Conservation (phyloP, 2,888 invertebrate species). For the Lithophane leautieri region DNA sequence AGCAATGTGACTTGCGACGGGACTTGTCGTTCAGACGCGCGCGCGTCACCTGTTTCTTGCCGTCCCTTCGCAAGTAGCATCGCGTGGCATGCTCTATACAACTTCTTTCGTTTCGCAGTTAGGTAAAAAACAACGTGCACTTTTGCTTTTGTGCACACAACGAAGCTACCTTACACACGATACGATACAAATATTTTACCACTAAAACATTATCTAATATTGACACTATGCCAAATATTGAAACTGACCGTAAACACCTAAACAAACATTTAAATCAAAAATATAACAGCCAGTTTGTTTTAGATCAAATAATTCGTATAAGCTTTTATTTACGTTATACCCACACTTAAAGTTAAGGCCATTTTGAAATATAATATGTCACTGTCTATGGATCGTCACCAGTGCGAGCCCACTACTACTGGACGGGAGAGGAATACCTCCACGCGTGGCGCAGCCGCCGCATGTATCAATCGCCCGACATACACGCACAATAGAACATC, state of each 20-base stretch:
- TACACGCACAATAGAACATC: too few species aligned
- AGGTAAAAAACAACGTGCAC: not conserved
- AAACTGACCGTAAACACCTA: not conserved
- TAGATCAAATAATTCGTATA: not conserved
- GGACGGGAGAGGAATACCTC: too few species aligned
- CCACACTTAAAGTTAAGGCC: not conserved
- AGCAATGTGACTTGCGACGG: not conserved
- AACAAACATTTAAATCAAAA: constrained; percentile 8
- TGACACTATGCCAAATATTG: not conserved
- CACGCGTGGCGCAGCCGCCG: too few species aligned
- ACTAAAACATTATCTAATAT: not conserved
- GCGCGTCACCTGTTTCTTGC: not conserved
- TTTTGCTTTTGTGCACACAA: not conserved
- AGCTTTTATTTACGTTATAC: not conserved
- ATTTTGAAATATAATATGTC: not conserved
- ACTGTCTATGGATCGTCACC: too few species aligned
- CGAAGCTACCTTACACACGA: not conserved
- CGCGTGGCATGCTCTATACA: not conserved
- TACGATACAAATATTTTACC: not conserved
- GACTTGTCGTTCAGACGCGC: not conserved
- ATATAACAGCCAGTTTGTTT: not conserved
- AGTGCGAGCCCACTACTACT: too few species aligned
- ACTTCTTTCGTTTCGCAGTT: not conserved
- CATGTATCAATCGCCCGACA: too few species aligned
- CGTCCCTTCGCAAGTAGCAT: too few species aligned